These are phyloP conservation scores for Dendrolimus houi DNA, from an alignment of 2,888 invertebrate genomes.

Conservation along the genomic window DNA sequence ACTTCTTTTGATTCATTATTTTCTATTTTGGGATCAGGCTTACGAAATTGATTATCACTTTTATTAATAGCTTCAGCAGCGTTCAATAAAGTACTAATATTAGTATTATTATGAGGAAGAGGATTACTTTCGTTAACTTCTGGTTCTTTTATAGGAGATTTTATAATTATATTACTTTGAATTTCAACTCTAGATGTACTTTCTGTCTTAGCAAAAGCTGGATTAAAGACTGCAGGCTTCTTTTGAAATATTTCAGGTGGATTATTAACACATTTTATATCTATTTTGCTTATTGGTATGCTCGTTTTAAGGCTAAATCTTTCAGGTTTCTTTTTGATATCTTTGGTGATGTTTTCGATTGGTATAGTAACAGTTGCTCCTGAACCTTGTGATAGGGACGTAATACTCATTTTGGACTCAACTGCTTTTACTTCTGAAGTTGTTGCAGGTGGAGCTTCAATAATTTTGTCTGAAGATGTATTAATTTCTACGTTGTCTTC, in stretches of 20 bases:
- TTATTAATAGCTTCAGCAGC: constrained; percentile 56
- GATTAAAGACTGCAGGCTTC: constrained; percentile 27
- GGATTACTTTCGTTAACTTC: constrained; percentile 22
- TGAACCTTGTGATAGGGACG: constrained; percentile 48
- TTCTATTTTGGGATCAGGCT: constrained; percentile 38
- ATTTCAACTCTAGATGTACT: constrained; percentile 45
- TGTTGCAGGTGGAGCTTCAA: constrained; percentile 44
- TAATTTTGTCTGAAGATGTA: constrained; percentile 7
- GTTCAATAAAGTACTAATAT: constrained; percentile 47
- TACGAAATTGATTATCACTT: constrained; percentile 41
- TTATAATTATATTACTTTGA: constrained; percentile 60
- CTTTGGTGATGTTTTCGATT: constrained; percentile 25
- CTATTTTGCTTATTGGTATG: constrained; percentile 67
- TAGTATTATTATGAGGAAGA: constrained; percentile 21
- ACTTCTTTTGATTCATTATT: constrained; percentile 29
- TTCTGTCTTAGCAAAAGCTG: constrained; percentile 22
- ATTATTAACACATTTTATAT: constrained; percentile 57
- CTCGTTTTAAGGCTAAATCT: constrained; percentile 65
- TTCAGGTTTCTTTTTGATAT: constrained; percentile 52
- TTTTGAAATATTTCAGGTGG: constrained; percentile 9
- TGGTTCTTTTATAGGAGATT: constrained; percentile 40
- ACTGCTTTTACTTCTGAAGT: constrained; percentile 23
- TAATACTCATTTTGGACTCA: constrained; percentile 51
- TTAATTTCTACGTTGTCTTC: neutral
- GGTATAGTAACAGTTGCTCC: constrained; percentile 40